Evolutionary conservation across 1,140 invertebrate genomes (phyloP).

Genomic region (Euschistus heros): DNA sequence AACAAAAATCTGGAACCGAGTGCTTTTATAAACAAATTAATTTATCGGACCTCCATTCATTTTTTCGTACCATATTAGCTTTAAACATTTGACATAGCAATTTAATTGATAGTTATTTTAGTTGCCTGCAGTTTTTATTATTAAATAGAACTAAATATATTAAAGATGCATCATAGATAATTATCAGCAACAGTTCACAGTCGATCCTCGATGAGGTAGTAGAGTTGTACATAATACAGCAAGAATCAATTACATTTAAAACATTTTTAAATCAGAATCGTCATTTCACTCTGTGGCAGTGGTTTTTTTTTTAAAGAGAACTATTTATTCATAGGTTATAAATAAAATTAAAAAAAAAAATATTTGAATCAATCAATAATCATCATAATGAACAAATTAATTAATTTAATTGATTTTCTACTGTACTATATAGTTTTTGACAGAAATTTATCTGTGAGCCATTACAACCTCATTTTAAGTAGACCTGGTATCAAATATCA

Average conservation of each 20-base stretch:
- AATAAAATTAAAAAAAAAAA: no score
- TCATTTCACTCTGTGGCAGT: no score
- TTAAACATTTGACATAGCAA: not conserved
- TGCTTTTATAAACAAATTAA: not conserved
- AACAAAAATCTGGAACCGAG: conserved; percentile 4
- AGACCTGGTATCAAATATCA: not conserved
- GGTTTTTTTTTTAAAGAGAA: no score
- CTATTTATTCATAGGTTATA: no score
- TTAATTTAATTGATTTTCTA: not conserved
- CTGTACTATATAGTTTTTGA: not conserved
- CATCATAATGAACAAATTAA: not conserved
- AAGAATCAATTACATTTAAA: conserved; percentile 1
- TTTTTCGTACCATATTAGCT: no score
- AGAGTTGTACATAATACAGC: not conserved
- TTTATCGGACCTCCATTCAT: no score
- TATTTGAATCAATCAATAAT: no score
- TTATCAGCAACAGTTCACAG: conserved; percentile 13
- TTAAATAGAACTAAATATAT: conserved; percentile 12
- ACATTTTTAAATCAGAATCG: not conserved
- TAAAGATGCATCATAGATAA: not conserved
- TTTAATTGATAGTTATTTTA: conserved; percentile 12
- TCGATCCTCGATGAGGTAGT: conserved; percentile 2
- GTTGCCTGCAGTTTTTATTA: conserved; percentile 19
- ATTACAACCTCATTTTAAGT: conserved; percentile 5
- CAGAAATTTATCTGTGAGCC: not conserved